Conservation (phyloP, 2,113 vertebrate species). For the human (Homo sapiens) region DNA sequence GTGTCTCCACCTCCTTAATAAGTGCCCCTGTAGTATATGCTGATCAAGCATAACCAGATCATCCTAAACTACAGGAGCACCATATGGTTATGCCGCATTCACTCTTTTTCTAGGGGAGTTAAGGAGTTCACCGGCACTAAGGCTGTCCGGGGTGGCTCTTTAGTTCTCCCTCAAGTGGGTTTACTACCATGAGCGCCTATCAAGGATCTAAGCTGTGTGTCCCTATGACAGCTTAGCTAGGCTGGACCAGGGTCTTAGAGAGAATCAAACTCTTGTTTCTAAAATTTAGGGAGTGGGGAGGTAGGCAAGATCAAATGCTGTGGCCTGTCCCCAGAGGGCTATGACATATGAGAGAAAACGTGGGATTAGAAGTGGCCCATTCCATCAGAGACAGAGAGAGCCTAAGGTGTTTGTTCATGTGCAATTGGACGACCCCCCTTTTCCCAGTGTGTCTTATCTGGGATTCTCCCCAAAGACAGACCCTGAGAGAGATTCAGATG, state of each 20-base stretch:
- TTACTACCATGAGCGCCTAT: neutral
- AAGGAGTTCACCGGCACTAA: neutral
- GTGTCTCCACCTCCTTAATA: neutral
- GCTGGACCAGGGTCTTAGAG: neutral
- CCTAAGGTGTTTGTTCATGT: neutral
- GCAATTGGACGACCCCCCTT: neutral
- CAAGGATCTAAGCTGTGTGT: neutral
- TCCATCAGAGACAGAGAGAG: neutral
- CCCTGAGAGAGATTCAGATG: neutral
- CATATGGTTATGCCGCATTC: neutral
- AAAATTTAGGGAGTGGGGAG: neutral
- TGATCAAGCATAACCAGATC: neutral
- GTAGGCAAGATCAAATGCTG: neutral
- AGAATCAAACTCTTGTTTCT: neutral
- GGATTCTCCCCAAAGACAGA: neutral
- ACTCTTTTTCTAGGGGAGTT: neutral
- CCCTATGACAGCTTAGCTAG: neutral
- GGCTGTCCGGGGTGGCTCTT: neutral
- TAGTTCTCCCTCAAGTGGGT: neutral
- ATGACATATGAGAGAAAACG: neutral
- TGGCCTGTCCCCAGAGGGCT: neutral
- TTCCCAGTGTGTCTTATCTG: neutral
- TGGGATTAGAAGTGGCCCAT: neutral
- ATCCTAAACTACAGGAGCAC: too few species aligned
- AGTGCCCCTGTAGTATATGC: neutral